phyloP scores from a whole-genome alignment of 2,888 invertebrate genomes.

The Graphium colonna region DNA sequence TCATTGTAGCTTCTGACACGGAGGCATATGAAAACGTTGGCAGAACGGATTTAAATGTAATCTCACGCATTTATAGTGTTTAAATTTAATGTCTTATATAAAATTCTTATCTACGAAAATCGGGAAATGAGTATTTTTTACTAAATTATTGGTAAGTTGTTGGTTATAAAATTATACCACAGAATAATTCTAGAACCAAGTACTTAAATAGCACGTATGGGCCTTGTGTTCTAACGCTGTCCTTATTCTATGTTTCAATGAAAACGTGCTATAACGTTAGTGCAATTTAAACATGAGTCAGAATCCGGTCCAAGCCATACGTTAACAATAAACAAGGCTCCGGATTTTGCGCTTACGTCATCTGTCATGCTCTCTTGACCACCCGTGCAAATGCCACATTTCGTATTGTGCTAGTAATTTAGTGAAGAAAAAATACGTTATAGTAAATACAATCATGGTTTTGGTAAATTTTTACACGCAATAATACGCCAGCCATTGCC shows the following conservation, averaged over 20 bases:
- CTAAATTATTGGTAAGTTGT: too few relatives aligned
- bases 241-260: neutral
- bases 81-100: too few relatives aligned
- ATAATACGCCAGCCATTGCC: too few relatives aligned
- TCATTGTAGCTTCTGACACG: too few relatives aligned
- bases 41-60: too few relatives aligned
- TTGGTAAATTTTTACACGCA: neutral
- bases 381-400: neutral
- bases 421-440: neutral
- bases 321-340: constrained; percentile 8
- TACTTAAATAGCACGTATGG: too few relatives aligned
- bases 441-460: neutral
- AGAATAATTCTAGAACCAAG: too few relatives aligned
- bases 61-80: too few relatives aligned
- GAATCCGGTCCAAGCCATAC: constrained; percentile 15
- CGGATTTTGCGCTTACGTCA: constrained; percentile 12
- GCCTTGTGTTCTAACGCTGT: neutral
- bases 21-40: too few relatives aligned
- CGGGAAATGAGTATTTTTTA: too few relatives aligned
- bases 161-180: too few relatives aligned
- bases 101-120: too few relatives aligned
- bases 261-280: constrained; percentile 1
- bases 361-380: constrained; percentile 10
- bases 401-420: neutral
- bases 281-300: constrained; percentile 18